Evolutionary conservation across 2,797 vertebrate genomes (phyloP).

Genomic region (Lates japonicus): DNA sequence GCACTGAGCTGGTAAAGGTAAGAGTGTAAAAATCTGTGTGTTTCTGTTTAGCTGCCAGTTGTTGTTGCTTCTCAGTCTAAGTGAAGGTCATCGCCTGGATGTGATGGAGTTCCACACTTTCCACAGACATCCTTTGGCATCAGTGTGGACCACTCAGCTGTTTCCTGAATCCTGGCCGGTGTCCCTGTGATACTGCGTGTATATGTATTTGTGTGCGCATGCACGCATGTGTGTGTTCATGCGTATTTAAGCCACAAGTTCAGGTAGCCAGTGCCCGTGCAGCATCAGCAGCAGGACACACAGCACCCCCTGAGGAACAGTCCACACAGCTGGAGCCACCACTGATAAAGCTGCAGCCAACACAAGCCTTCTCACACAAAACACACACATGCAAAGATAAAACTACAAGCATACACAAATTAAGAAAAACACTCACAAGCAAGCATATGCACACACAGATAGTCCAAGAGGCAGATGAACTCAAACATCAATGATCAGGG

Average conservation of each 20-base stretch:
- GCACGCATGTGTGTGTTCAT: constrained; percentile 28
- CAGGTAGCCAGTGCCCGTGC: constrained; percentile 33
- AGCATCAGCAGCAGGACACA: constrained; percentile 47
- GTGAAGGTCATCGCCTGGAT: constrained; percentile 47
- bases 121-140: constrained; percentile 58
- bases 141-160: constrained; percentile 2
- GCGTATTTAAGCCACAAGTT: constrained; percentile 51
- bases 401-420: constrained; percentile 42
- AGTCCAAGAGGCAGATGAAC: constrained; percentile 36
- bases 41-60: constrained; percentile 27
- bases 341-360: constrained; percentile 78
- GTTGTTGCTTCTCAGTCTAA: constrained; percentile 19
- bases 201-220: neutral
- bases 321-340: constrained; percentile 66
- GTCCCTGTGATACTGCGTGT: constrained; percentile 31
- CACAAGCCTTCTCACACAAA: constrained; percentile 47
- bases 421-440: neutral
- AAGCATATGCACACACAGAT: constrained; percentile 13
- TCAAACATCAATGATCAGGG: constrained; percentile 46
- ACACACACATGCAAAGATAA: constrained; percentile 27
- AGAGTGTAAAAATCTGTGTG: neutral
- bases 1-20: constrained; percentile 8
- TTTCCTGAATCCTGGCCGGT: constrained; percentile 50
- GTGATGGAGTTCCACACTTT: constrained; percentile 18
- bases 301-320: constrained; percentile 61